Base-by-base conservation (phyloP, 2,113 vertebrate genomes). In the Mastomys natalensis region DNA sequence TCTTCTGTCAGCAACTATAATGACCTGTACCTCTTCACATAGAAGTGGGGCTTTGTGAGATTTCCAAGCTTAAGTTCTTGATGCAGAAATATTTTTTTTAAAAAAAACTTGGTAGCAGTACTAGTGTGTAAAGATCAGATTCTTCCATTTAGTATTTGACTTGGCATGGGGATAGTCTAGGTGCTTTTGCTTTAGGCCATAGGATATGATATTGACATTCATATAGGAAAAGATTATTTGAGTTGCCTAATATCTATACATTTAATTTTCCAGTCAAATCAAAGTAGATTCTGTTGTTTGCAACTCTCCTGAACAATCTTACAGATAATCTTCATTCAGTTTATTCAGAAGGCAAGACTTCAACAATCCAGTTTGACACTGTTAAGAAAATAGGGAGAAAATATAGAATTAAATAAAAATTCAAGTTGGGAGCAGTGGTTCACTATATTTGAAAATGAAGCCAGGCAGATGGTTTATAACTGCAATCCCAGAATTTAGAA, bases 141-240 rank as follows among this genome's bases (percentile, higher is more conserved):
- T 89, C 70, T 96, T 90, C 31, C 58, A 51, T 87, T 87, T 80
- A 72, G 45, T 89, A 16, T 58, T 94, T 87, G 43, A 13, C 55
- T 84, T 55, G 22, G 80, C 80, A 60, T 40, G 12, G 5, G 34
- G 24, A 29, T 45, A 95, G 76, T 21, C 80, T 2, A 64, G 15
- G 29, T 66, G 8, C 6, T 53, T 95, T 91, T 66, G 91, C 45
- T 48, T 91, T 34, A 89, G 51, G 34, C 17, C 29, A 89, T 48
- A 51, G 4, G 10, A 87, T 95, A 72, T 37, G 8, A 62, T 88
- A 89, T 95, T 62, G 11, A 77, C 29, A 77, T 88, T 91, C 93
- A n/a, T 86, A 51, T 45, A 78, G 16, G 40, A 91, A 95, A 90
- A 43, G 45, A 94, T 66, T 72, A 76, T 93, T 85, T 91, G 19